Percentiles rank a stretch among this genome's conserved stretches.
Evolutionary conservation across 1,140 invertebrate species (phyloP).

Genomic region (Drosophila parvula): DNA sequence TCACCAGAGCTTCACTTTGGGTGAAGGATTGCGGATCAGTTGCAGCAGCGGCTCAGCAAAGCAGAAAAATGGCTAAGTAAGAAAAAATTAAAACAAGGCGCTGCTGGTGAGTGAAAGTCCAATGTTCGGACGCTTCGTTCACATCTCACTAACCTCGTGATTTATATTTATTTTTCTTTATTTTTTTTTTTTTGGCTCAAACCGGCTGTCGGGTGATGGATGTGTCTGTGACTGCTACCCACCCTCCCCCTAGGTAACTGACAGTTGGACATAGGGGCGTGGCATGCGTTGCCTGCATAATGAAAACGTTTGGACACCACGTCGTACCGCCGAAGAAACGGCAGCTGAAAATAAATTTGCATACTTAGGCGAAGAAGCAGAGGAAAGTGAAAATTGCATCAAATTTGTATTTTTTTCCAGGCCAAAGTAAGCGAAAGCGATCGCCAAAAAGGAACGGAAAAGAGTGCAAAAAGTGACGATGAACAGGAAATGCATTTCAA

Average conservation of each 20-base stretch:
- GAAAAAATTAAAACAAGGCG: conserved; percentile 7
- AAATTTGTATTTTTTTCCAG: conserved; percentile 44
- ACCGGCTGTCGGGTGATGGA: conserved; percentile 50
- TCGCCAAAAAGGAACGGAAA: conserved; percentile 26
- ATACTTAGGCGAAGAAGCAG: conserved; percentile 47
- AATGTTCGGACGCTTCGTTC: conserved; percentile 40
- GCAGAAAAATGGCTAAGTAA: conserved; percentile 41
- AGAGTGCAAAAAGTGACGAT: conserved; percentile 16
- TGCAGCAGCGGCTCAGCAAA: conserved; percentile 39
- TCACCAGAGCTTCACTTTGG: conserved; percentile 7
- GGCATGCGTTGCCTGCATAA: conserved; percentile 71
- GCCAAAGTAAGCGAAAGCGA: conserved; percentile 67
- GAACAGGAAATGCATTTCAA: conserved; percentile 59
- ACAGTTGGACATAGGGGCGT: conserved; percentile 51
- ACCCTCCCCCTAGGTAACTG: conserved; percentile 9
- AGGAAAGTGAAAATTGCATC: conserved; percentile 80
- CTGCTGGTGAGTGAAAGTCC: conserved; percentile 47
- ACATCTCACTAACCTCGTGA: conserved; percentile 79
- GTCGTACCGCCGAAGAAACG: conserved; percentile 28
- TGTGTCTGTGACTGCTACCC: conserved; percentile 22
- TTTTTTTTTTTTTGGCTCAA: conserved; percentile 44
- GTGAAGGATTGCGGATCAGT: conserved; percentile 36
- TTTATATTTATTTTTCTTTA: conserved; percentile 55
- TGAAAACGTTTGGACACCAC: conserved; percentile 59
- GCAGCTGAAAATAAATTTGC: conserved; percentile 65